phyloP scores from a whole-genome alignment of 1,140 invertebrate genomes.

The Papilio polyxenes region DNA sequence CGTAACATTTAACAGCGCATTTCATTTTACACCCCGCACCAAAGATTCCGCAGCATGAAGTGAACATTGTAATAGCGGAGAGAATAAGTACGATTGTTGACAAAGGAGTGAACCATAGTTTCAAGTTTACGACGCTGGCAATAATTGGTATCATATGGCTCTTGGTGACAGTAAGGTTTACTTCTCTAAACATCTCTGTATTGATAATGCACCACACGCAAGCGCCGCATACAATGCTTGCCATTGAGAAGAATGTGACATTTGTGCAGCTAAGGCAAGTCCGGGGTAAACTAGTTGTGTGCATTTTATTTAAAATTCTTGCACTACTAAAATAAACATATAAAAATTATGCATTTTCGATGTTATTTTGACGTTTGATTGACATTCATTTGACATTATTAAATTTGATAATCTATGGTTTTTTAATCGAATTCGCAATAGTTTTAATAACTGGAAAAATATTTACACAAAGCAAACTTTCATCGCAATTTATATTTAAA shows the following conservation, averaged over 20 bases:
- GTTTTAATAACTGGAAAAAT: constrained; percentile 2
- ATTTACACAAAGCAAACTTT: not conserved
- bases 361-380: constrained; percentile 15
- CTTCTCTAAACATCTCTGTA: constrained; percentile 66
- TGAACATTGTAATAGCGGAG: constrained; percentile 58
- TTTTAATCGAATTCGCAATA: not conserved
- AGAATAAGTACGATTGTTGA: constrained; percentile 62
- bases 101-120: constrained; percentile 66
- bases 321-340: constrained; percentile 38
- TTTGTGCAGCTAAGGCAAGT: constrained; percentile 74
- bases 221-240: constrained; percentile 55
- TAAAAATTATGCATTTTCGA: constrained; percentile 24
- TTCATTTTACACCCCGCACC: constrained; percentile 68
- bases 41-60: constrained; percentile 70
- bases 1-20: constrained; percentile 71
- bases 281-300: constrained; percentile 65
- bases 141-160: constrained; percentile 56
- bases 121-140: constrained; percentile 67
- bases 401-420: constrained; percentile 13
- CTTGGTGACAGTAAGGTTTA: constrained; percentile 68
- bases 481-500: not conserved
- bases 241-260: constrained; percentile 64
- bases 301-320: constrained; percentile 56
- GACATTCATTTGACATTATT: not conserved
- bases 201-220: constrained; percentile 72